Conservation (phyloP, 2,888 invertebrate species). For the Metacarcinus magister region DNA sequence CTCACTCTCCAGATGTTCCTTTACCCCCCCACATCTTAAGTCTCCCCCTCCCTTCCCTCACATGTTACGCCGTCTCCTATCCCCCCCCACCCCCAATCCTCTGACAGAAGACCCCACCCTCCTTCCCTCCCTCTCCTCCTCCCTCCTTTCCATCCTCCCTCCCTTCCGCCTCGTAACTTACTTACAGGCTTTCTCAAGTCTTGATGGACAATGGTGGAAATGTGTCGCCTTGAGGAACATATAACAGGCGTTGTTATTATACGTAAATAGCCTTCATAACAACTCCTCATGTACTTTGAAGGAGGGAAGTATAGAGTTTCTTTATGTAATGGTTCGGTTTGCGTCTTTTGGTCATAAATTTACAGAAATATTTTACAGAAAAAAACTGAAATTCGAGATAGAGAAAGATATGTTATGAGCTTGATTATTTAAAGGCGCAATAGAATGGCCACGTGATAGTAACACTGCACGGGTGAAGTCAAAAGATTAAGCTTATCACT, state of each 20-base stretch:
- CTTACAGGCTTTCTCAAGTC: neutral
- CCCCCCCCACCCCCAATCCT: neutral
- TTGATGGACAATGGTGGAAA: slow-evolving; percentile 38
- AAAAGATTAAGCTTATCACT: slow-evolving; percentile 16
- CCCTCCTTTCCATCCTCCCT: neutral
- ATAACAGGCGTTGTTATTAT: neutral
- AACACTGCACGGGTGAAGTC: neutral
- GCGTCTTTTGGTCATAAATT: neutral
- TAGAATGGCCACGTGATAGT: neutral
- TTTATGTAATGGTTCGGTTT: neutral
- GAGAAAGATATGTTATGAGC: neutral
- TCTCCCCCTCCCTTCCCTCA: slow-evolving; percentile 32
- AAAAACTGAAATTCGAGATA: neutral
- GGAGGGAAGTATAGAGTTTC: neutral
- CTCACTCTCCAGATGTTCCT: slow-evolving; percentile 54
- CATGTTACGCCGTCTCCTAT: slow-evolving; percentile 18
- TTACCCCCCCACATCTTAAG: neutral
- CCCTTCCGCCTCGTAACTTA: neutral
- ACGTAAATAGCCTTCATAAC: neutral
- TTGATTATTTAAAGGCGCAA: neutral
- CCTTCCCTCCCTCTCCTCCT: neutral
- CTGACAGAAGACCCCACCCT: neutral
- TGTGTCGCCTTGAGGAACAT: slow-evolving; percentile 32
- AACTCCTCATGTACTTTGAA: neutral
- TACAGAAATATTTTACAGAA: neutral